A percentile compares a stretch with the other conserved stretches of the same genome.
Conservation (phyloP, 2,888 invertebrate genomes). For the Cryptus viduatorius region DNA sequence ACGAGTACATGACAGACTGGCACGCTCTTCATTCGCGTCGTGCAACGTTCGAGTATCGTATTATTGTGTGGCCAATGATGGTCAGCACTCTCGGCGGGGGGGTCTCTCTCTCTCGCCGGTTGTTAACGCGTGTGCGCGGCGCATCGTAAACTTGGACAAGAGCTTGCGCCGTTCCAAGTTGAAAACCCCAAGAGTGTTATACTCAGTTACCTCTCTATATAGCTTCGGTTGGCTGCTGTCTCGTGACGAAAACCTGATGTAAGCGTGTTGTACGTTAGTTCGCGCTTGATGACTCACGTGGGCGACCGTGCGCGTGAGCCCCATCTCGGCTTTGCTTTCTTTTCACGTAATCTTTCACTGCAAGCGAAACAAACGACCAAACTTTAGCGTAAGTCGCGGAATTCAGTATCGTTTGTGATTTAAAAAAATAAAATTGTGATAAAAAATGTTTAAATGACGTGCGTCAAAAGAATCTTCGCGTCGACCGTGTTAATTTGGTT, state of each 20-base stretch:
- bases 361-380: not conserved
- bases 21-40: constrained; percentile 48
- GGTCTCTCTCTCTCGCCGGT: not conserved
- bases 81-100: constrained; percentile 46
- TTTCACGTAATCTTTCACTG: not conserved
- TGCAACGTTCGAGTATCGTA: not conserved
- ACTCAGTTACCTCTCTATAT: not conserved
- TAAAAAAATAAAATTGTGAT: not conserved
- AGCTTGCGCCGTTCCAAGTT: constrained; percentile 61
- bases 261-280: constrained; percentile 57
- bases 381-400: not conserved
- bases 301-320: constrained; percentile 41
- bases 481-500: not conserved
- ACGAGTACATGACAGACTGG: constrained; percentile 54
- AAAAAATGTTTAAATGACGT: not conserved
- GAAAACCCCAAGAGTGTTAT: constrained; percentile 5
- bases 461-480: not conserved
- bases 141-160: constrained; percentile 62
- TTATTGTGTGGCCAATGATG: constrained; percentile 46
- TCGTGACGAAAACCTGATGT: constrained; percentile 59
- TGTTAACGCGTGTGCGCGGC: constrained; percentile 60
- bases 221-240: constrained; percentile 54
- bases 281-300: constrained; percentile 63
- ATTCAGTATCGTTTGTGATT: not conserved
- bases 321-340: not conserved